Conservation (phyloP, 2,888 invertebrate species). For the Lasioglossum leucozonium region DNA sequence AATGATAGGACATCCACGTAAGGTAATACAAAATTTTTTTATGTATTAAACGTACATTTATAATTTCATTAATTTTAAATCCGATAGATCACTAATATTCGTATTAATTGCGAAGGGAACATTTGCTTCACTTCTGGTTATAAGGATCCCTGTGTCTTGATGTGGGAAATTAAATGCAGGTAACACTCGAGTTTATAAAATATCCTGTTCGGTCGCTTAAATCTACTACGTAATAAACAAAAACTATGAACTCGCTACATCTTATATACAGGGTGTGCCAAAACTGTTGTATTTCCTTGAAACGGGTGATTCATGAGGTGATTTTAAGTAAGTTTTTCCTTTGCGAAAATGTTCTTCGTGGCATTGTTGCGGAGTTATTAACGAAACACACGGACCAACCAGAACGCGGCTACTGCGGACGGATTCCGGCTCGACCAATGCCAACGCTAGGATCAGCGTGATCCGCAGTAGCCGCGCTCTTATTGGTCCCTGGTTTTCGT, state of each 20-base stretch:
- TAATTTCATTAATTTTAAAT: neutral
- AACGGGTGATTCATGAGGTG: neutral
- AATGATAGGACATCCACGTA: conserved; percentile 88
- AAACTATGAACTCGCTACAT: neutral
- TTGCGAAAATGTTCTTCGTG: too few species aligned
- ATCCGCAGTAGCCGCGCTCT: too few species aligned
- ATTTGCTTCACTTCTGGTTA: conserved; percentile 86
- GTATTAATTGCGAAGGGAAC: conserved; percentile 84
- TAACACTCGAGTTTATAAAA: conserved; percentile 73
- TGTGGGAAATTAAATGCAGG: conserved; percentile 87
- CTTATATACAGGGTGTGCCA: neutral
- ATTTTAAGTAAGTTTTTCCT: neutral
- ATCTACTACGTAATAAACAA: neutral
- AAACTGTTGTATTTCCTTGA: too few species aligned
- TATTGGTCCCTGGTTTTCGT: too few species aligned
- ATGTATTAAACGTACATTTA: too few species aligned
- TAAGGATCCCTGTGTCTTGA: conserved; percentile 85
- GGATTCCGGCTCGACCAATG: too few species aligned
- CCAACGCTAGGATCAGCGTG: too few species aligned
- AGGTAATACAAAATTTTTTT: conserved; percentile 84
- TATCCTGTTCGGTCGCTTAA: neutral
- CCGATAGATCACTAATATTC: conserved; percentile 82
- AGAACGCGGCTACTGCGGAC: too few species aligned
- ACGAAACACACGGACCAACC: too few species aligned
- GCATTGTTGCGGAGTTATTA: too few species aligned